Evolutionary conservation across 1,140 invertebrate genomes (phyloP).

Genomic region (Diorhabda elongata): DNA sequence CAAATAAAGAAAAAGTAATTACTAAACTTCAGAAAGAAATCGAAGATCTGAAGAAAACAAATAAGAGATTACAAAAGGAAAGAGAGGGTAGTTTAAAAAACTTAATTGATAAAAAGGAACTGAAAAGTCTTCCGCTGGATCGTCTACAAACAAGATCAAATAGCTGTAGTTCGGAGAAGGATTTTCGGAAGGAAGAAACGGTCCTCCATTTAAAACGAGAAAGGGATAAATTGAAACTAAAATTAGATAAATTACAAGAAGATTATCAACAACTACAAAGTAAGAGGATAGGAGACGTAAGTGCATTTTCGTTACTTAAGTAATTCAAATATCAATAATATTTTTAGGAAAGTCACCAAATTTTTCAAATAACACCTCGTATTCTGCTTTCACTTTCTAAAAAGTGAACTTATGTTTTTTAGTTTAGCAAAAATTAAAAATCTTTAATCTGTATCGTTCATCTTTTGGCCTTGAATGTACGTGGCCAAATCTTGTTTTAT

Average conservation of each 20-base stretch:
- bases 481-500: too few relatives aligned
- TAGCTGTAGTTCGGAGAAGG: conserved; percentile 40
- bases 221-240: conserved; percentile 55
- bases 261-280: conserved; percentile 67
- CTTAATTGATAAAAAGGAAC: conserved; percentile 40
- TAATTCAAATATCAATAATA: conserved; percentile 6
- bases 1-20: conserved; percentile 67
- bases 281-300: conserved; percentile 70
- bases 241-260: conserved; percentile 49
- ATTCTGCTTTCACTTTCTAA: too few relatives aligned
- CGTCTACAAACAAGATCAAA: conserved; percentile 47
- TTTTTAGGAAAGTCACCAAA: background rate
- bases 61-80: conserved; percentile 68
- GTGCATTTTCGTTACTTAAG: conserved; percentile 36
- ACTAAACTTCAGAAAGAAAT: conserved; percentile 66
- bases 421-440: too few relatives aligned
- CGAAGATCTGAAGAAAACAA: conserved; percentile 70
- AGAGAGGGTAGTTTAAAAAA: conserved; percentile 58
- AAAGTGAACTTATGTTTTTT: too few relatives aligned
- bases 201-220: conserved; percentile 58
- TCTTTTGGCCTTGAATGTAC: too few relatives aligned
- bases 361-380: background rate
- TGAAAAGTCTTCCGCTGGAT: conserved; percentile 43
- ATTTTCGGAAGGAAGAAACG: conserved; percentile 51
- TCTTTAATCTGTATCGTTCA: too few relatives aligned